These are phyloP conservation scores for Diplodus sargus DNA, from an alignment of 2,797 vertebrate species.

Conservation along the genomic window DNA sequence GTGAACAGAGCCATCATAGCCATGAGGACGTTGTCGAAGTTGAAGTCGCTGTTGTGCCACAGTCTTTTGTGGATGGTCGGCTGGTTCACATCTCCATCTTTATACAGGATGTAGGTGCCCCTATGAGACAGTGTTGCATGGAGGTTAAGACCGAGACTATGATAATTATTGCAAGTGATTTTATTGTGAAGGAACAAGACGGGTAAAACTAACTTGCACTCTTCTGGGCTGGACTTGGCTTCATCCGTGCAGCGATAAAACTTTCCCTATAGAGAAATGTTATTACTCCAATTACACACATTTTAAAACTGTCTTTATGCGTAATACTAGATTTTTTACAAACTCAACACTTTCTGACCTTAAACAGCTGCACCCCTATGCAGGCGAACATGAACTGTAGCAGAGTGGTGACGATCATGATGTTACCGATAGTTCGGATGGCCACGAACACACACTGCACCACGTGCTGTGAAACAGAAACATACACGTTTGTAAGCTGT, in stretches of 20 bases:
- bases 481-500: background rate
- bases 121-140: constrained; percentile 72
- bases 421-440: constrained; percentile 98
- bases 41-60: constrained; percentile 99
- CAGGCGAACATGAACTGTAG: constrained; percentile 99
- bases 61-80: constrained; percentile 92
- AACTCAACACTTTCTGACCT: constrained; percentile 84
- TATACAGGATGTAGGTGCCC: constrained; percentile 96
- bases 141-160: background rate
- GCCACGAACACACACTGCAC: constrained; percentile 99
- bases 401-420: constrained; percentile 99
- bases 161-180: background rate
- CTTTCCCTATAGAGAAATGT: constrained; percentile 88
- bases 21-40: constrained; percentile 98
- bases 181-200: background rate
- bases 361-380: constrained; percentile 98
- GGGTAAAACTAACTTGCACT: constrained; percentile 91
- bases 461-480: constrained; percentile 88
- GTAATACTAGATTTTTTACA: background rate
- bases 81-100: constrained; percentile 96
- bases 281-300: background rate
- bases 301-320: background rate
- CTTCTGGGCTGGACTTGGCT: constrained; percentile 93
- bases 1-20: constrained; percentile 99
- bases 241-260: constrained; percentile 99